phyloP scores from a whole-genome alignment of 2,888 invertebrate species.

The Caenorhabditis sinica region DNA sequence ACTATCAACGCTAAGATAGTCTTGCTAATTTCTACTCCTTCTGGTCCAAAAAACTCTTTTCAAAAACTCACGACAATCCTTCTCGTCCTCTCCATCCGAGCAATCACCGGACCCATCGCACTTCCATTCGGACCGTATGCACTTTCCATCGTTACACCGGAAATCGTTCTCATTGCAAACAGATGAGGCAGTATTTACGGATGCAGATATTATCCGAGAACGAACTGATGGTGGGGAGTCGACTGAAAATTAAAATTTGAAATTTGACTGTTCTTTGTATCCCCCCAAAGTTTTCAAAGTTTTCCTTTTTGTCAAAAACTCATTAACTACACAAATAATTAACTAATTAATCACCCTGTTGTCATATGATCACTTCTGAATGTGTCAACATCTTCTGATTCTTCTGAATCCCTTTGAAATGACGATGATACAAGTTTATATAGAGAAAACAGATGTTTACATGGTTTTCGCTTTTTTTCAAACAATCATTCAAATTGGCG shows the following conservation, averaged over 20 bases:
- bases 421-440: constrained; percentile 39
- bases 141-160: constrained; percentile 88
- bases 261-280: too few species aligned
- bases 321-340: constrained; percentile 7
- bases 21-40: too few species aligned
- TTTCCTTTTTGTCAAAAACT: not conserved
- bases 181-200: constrained; percentile 67
- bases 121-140: constrained; percentile 88
- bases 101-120: constrained; percentile 88
- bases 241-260: constrained; percentile 44
- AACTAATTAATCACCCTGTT: too few species aligned
- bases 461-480: constrained; percentile 21
- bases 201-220: constrained; percentile 67
- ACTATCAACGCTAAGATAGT: too few species aligned
- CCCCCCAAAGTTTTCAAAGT: not conserved
- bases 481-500: constrained; percentile 51
- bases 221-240: constrained; percentile 65
- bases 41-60: not conserved
- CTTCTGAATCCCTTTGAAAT: constrained; percentile 1
- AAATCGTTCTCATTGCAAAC: constrained; percentile 83
- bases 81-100: constrained; percentile 83
- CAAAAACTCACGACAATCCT: constrained; percentile 80
- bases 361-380: not conserved
- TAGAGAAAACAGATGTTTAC: constrained; percentile 8
- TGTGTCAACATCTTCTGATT: constrained; percentile 9